These are phyloP conservation scores for Leucozona laternaria DNA, from an alignment of 2,888 invertebrate genomes.

Conservation along the genomic window DNA sequence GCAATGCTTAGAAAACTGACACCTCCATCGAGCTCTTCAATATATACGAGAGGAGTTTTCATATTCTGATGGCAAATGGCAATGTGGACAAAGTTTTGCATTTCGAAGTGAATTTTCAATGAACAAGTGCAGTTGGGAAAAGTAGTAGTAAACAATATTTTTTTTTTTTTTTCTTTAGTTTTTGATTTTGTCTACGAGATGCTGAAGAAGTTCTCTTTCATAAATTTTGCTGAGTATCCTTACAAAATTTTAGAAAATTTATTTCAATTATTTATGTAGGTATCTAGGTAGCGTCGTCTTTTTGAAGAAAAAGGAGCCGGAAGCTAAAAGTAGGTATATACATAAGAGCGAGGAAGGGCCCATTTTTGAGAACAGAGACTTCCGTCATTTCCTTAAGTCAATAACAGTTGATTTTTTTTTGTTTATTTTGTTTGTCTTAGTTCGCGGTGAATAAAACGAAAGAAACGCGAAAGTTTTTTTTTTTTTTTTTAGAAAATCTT, in stretches of 20 bases:
- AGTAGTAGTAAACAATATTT: constrained; percentile 21
- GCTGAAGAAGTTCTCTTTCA: constrained; percentile 22
- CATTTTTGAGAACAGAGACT: constrained; percentile 11
- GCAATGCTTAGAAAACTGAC: constrained; percentile 28
- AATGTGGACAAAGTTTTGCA: constrained; percentile 49
- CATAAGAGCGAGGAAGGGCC: neutral
- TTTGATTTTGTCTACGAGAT: neutral
- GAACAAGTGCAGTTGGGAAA: constrained; percentile 34
- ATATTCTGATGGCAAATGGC: neutral
- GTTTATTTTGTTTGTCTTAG: constrained; percentile 21
- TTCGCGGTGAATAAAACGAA: constrained; percentile 7
- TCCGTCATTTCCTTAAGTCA: constrained; percentile 40
- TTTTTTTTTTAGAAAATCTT: constrained; percentile 6
- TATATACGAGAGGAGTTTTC: constrained; percentile 15
- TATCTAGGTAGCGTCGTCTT: neutral
- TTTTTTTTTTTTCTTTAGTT: neutral
- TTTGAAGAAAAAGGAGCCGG: neutral
- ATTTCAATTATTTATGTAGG: neutral
- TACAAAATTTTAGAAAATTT: constrained; percentile 43
- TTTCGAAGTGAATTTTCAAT: constrained; percentile 27
- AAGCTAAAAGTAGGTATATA: too few species aligned
- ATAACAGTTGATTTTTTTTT: constrained; percentile 44
- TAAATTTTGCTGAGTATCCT: constrained; percentile 41
- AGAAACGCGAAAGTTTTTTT: constrained; percentile 38
- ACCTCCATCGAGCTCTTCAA: constrained; percentile 36